Evolutionary conservation across 2,888 invertebrate genomes (phyloP), one percentile per base, ranked within the genome.

Genomic region (Chironomus riparius): DNA sequence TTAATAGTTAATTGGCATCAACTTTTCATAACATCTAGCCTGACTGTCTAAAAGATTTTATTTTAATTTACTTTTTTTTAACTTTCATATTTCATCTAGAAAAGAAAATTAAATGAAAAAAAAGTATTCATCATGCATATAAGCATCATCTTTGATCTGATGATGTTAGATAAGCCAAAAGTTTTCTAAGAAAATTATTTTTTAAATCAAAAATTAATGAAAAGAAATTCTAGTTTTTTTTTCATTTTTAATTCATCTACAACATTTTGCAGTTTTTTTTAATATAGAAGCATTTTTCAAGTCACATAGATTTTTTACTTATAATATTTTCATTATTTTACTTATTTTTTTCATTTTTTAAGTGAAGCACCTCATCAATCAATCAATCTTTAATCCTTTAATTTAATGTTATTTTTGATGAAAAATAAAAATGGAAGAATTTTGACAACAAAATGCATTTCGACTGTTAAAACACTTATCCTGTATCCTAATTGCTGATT

Each of bases 401-500:
- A 12, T 21, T 65, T 65, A n/a, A 18, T 21, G 22, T 65, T 65
- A 65, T 21, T 65, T 22, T 65, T 18, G 21, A 65, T 65, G 28
- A 38, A 10, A 38, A 47, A 68, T 15, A 15, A 47, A 68, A 68
- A 68, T 68, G 68, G 68, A 68, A 68, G 68, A 68, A 68, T 68
- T 68, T 68, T 21, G 65, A 65, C 65, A 24, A 65, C 65, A 65
- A 65, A 21, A 56, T 56, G 56, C 18, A 56, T n/a, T 7, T 56
- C 6, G n/a, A 18, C 7, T 56, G n/a, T 15, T 62, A 65, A 65
- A 65, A 65, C 48, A 48, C 48, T 69, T 47, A 70, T 70, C 70
- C 70, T 70, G 70, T 48, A 56, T 47, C 50, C 72, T 72, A 72
- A 72, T 72, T 72, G 62, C 62, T 72, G 72, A 72, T 62, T 72